phyloP scores from a whole-genome alignment of 2,888 invertebrate genomes.

The Tetanocera ferruginea region DNA sequence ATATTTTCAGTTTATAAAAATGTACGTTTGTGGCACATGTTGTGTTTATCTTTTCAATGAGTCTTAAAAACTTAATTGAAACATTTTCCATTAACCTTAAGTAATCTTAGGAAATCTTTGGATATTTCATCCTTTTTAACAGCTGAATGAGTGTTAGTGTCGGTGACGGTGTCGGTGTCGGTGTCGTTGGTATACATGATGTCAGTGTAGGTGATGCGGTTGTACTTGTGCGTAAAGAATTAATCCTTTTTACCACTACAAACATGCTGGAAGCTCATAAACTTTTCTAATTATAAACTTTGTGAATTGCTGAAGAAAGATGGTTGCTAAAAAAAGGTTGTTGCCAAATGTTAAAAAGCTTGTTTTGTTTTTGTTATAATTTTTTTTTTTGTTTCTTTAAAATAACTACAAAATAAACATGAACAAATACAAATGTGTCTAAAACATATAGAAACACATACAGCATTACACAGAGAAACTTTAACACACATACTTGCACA shows the following conservation, averaged over 20 bases:
- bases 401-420: neutral
- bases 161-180: neutral
- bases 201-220: neutral
- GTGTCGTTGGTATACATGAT: neutral
- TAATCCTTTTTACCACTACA: constrained; percentile 21
- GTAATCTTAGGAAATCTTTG: too few species aligned
- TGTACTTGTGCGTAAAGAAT: neutral
- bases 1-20: too few species aligned
- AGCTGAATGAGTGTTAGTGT: neutral
- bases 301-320: neutral
- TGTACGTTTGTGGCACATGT: too few species aligned
- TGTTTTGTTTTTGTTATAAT: neutral
- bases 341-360: neutral
- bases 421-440: neutral
- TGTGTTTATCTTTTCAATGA: too few species aligned
- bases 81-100: too few species aligned
- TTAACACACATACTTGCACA: neutral
- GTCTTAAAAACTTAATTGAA: too few species aligned
- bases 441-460: neutral
- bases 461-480: neutral
- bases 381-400: neutral
- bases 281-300: constrained; percentile 38
- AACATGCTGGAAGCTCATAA: constrained; percentile 3
- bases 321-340: neutral
- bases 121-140: neutral